Evolutionary conservation across 2,113 vertebrate genomes (phyloP).

Genomic region (Hypanus sabinus): DNA sequence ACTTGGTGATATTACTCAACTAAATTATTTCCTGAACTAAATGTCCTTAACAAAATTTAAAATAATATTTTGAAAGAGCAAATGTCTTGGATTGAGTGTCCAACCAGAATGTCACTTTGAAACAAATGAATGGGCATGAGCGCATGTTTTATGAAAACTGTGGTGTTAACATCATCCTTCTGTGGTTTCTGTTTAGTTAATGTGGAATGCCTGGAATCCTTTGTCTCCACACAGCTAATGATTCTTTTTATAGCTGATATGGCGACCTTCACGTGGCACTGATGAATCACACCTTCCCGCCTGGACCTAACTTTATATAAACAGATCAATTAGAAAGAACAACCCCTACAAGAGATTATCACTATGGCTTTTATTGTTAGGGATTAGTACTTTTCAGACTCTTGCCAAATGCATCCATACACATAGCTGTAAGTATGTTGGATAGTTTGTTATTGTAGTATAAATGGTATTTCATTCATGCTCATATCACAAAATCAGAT

Average conservation of each 20-base stretch:
- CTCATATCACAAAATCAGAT: conserved; percentile 60
- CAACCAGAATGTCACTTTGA: neutral
- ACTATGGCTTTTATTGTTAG: conserved; percentile 63
- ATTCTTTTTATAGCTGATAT: conserved; percentile 35
- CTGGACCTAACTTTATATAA: conserved; percentile 40
- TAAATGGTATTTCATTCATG: conserved; percentile 65
- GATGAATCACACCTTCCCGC: conserved; percentile 37
- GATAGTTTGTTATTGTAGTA: conserved; percentile 49
- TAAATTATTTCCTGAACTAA: neutral
- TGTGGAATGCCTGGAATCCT: conserved; percentile 34
- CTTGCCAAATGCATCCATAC: conserved; percentile 51
- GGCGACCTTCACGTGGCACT: conserved; percentile 38
- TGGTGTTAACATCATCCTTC: neutral
- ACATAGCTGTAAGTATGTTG: conserved; percentile 54
- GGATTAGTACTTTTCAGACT: conserved; percentile 59
- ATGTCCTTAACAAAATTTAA: neutral
- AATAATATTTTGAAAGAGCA: neutral
- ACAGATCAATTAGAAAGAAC: conserved; percentile 60
- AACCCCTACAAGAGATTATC: conserved; percentile 61
- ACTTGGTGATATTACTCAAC: neutral
- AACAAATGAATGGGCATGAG: neutral
- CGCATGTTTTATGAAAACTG: neutral
- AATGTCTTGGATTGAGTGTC: neutral
- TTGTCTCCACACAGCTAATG: conserved; percentile 35
- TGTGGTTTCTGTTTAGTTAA: conserved; percentile 22